These are phyloP conservation scores for Drosophila engyochracea DNA, from an alignment of 2,888 invertebrate genomes.

Conservation along the genomic window DNA sequence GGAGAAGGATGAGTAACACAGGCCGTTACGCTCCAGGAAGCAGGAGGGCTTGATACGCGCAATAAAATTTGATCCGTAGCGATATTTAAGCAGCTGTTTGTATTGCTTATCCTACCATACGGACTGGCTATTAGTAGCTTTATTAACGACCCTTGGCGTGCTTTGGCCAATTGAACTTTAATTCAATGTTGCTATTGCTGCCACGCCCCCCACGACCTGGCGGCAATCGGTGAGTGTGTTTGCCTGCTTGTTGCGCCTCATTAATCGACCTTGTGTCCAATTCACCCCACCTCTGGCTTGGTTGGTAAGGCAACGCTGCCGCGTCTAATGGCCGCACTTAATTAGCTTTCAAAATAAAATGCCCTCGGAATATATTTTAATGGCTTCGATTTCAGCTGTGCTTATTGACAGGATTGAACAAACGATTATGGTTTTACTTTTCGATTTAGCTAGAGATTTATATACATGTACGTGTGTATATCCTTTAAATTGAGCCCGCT, in stretches of 20 bases:
- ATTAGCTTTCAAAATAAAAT: slow-evolving; percentile 72
- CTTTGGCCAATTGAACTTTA: slow-evolving; percentile 70
- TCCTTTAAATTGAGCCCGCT: slow-evolving; percentile 7
- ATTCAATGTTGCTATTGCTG: slow-evolving; percentile 47
- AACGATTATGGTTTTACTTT: slow-evolving; percentile 54
- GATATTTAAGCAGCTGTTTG: slow-evolving; percentile 26
- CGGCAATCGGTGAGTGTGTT: slow-evolving; percentile 8
- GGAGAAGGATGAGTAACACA: background rate
- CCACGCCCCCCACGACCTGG: slow-evolving; percentile 22
- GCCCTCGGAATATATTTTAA: slow-evolving; percentile 62
- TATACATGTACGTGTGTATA: slow-evolving; percentile 13
- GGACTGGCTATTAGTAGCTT: slow-evolving; percentile 49
- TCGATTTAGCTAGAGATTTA: slow-evolving; percentile 31
- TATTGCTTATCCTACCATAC: slow-evolving; percentile 13
- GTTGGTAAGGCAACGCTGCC: slow-evolving; percentile 24
- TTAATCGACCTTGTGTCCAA: slow-evolving; percentile 54
- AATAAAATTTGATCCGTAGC: slow-evolving; percentile 32
- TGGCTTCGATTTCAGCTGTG: slow-evolving; percentile 52
- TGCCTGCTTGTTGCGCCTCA: slow-evolving; percentile 67
- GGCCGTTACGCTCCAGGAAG: background rate
- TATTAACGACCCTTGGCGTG: slow-evolving; percentile 61
- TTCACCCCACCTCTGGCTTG: background rate
- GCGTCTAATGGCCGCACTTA: slow-evolving; percentile 62
- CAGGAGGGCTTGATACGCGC: slow-evolving; percentile 9
- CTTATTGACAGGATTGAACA: slow-evolving; percentile 45